These are phyloP conservation scores for Cyprinodon brontotheroides DNA, from an alignment of 2,113 vertebrate species.

Conservation along the genomic window DNA sequence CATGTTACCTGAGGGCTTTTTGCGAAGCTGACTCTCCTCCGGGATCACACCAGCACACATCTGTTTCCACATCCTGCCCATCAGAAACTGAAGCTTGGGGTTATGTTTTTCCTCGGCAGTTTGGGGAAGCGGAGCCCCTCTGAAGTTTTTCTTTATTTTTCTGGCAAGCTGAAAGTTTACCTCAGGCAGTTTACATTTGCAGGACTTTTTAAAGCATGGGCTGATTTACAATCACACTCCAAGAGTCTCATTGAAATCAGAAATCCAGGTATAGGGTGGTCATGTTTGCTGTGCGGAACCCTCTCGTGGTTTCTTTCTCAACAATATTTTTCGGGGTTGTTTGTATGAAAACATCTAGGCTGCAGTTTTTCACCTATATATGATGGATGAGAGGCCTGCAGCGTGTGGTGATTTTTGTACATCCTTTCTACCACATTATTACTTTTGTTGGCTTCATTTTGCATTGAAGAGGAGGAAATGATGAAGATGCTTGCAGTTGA, in stretches of 20 bases:
- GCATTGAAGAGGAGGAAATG: conserved; percentile 18
- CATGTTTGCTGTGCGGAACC: conserved; percentile 26
- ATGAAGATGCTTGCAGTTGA: not conserved
- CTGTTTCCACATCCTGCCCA: conserved; percentile 46
- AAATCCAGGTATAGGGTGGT: conserved; percentile 26
- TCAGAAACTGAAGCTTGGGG: conserved; percentile 52
- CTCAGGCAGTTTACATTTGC: conserved; percentile 48
- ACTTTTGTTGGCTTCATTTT: conserved; percentile 1
- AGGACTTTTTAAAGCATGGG: conserved; percentile 32
- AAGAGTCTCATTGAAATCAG: conserved; percentile 31
- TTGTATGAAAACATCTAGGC: conserved; percentile 23
- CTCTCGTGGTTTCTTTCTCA: conserved; percentile 27
- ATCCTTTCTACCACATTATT: not conserved
- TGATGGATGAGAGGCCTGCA: conserved; percentile 2
- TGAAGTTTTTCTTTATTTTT: conserved; percentile 24
- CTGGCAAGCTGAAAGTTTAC: conserved; percentile 45
- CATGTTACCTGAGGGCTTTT: conserved; percentile 55
- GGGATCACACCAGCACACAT: conserved; percentile 49
- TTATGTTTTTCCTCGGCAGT: conserved; percentile 43
- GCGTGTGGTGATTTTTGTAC: not conserved
- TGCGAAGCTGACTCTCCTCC: conserved; percentile 56
- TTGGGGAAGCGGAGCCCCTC: conserved; percentile 41
- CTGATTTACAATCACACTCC: conserved; percentile 36
- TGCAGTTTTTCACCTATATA: conserved; percentile 5
- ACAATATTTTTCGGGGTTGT: conserved; percentile 17